Conservation (phyloP, 2,797 vertebrate genomes). For the Propithecus deckenii region DNA sequence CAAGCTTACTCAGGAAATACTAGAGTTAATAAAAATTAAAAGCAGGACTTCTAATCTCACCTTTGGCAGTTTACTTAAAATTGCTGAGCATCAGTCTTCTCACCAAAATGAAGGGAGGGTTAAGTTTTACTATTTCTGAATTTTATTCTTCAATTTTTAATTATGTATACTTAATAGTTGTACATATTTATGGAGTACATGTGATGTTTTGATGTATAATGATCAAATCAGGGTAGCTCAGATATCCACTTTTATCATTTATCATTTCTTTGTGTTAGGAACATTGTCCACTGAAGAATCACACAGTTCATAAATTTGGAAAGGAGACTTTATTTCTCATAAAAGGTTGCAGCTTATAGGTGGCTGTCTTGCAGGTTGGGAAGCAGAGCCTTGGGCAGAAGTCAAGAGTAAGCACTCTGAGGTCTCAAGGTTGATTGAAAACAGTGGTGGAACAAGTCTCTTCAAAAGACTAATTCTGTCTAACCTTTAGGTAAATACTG, state of each 20-base stretch:
- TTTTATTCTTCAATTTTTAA: background rate
- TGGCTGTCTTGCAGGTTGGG: background rate
- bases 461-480: background rate
- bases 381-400: background rate
- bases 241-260: background rate
- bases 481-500: background rate
- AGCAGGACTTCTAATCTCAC: background rate
- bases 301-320: background rate
- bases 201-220: background rate
- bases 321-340: background rate
- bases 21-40: background rate
- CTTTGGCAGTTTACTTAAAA: conserved; percentile 1
- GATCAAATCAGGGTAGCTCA: background rate
- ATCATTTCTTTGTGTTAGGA: background rate
- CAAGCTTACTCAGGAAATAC: background rate
- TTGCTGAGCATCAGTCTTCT: background rate
- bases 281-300: background rate
- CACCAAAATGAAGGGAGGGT: background rate
- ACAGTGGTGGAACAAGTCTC: background rate
- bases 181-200: background rate
- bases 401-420: background rate
- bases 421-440: background rate
- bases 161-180: background rate
- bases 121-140: background rate
- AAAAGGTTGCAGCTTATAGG: background rate